Conservation (phyloP, 2,113 vertebrate species). For the Sinocyclocheilus anophthalmus region DNA sequence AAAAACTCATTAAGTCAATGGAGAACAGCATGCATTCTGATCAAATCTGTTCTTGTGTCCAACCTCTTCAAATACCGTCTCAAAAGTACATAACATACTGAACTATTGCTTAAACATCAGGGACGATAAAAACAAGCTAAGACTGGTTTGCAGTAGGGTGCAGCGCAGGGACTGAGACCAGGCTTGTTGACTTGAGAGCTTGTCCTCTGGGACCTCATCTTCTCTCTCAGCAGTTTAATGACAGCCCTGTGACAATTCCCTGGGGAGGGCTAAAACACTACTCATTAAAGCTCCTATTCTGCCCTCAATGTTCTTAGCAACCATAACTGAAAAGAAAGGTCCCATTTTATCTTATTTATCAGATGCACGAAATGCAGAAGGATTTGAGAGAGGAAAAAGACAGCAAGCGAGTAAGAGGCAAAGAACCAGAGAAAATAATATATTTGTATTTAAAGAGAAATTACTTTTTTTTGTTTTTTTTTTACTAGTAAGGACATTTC, state of each 20-base stretch:
- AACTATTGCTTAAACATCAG: slow-evolving; percentile 15
- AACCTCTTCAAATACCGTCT: background rate
- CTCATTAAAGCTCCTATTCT: slow-evolving; percentile 66
- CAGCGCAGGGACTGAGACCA: slow-evolving; percentile 26
- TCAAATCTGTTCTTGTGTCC: background rate
- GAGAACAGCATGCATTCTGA: background rate
- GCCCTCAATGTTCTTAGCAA: slow-evolving; percentile 61
- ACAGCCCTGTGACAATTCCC: slow-evolving; percentile 58
- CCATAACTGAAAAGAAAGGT: slow-evolving; percentile 35
- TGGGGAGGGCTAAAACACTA: slow-evolving; percentile 49
- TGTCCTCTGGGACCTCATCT: slow-evolving; percentile 60
- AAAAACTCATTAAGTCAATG: background rate
- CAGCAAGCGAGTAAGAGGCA: background rate
- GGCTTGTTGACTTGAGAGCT: slow-evolving; percentile 69
- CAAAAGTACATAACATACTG: background rate
- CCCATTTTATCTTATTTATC: background rate
- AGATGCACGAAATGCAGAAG: background rate
- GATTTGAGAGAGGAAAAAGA: background rate
- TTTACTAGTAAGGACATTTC: background rate
- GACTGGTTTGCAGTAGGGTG: slow-evolving; percentile 19
- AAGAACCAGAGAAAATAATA: background rate
- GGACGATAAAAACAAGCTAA: slow-evolving; percentile 4
- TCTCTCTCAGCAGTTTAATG: slow-evolving; percentile 57
- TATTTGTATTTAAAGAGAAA: background rate
- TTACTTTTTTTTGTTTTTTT: background rate